Conservation (phyloP, 2,888 invertebrate species). For the Leptinotarsa peninsularis region DNA sequence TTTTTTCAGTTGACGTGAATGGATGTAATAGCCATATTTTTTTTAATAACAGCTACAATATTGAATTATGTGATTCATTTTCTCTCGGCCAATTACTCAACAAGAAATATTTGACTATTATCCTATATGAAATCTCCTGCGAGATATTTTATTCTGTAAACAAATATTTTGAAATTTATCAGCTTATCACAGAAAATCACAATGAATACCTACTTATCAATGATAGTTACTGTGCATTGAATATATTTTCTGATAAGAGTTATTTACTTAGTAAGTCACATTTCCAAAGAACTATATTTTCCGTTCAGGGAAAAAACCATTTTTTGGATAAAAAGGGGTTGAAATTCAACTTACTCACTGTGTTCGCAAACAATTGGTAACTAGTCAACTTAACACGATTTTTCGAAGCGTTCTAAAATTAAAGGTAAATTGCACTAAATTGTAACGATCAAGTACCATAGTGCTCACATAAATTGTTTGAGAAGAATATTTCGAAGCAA, state of each 20-base stretch:
- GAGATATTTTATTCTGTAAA: not conserved
- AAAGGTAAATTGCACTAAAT: slow-evolving; percentile 49
- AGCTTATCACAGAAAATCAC: slow-evolving; percentile 18
- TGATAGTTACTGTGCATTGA: slow-evolving; percentile 25
- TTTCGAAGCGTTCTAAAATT: slow-evolving; percentile 42
- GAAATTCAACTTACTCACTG: slow-evolving; percentile 29
- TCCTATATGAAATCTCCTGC: not conserved
- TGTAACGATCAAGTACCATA: slow-evolving; percentile 39
- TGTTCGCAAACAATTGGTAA: slow-evolving; percentile 47
- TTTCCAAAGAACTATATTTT: not conserved
- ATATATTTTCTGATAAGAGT: slow-evolving; percentile 29
- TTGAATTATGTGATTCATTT: too few relatives aligned
- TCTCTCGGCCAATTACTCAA: too few relatives aligned
- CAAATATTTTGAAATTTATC: slow-evolving; percentile 21
- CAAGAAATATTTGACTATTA: not conserved
- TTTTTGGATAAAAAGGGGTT: slow-evolving; percentile 4
- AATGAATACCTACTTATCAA: slow-evolving; percentile 18
- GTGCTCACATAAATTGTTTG: slow-evolving; percentile 6
- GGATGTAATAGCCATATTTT: too few relatives aligned
- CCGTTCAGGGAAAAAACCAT: not conserved
- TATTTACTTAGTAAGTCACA: slow-evolving; percentile 28
- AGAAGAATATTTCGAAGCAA: slow-evolving; percentile 1
- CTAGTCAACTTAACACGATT: slow-evolving; percentile 43
- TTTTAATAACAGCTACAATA: too few relatives aligned
- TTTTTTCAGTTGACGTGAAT: too few relatives aligned